Percentiles rank a stretch among this genome's conserved stretches.
phyloP scores from a whole-genome alignment of 2,113 vertebrate genomes.

The Cyphomyrus plagiostoma region DNA sequence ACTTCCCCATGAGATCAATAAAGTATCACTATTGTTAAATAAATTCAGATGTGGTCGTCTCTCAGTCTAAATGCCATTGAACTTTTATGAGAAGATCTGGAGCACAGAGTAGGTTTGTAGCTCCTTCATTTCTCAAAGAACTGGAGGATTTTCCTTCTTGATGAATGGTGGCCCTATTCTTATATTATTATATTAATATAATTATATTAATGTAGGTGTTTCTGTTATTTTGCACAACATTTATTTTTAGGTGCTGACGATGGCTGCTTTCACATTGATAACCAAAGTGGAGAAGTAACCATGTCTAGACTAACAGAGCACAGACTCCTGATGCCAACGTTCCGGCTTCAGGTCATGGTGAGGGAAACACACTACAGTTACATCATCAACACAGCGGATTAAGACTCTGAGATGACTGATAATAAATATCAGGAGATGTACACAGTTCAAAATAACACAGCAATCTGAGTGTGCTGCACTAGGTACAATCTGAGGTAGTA shows the following conservation, averaged over 20 bases:
- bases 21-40: not conserved
- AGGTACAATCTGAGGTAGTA: not conserved
- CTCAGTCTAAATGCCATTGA: not conserved
- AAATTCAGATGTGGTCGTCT: not conserved
- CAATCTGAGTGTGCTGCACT: not conserved
- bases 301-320: conserved; percentile 42
- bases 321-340: conserved; percentile 40
- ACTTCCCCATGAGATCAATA: not conserved
- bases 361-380: conserved; percentile 7
- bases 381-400: not conserved
- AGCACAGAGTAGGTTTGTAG: not conserved
- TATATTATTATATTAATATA: not conserved
- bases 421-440: not conserved
- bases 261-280: conserved; percentile 56
- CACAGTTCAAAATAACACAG: not conserved
- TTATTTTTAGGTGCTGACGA: conserved; percentile 44
- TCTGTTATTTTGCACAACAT: not conserved
- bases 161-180: not conserved
- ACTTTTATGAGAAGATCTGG: not conserved
- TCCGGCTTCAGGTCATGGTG: conserved; percentile 62
- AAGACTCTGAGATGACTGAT: not conserved
- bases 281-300: conserved; percentile 47
- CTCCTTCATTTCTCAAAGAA: not conserved
- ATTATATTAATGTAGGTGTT: not conserved
- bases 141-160: not conserved